Conservation (phyloP, 2,797 vertebrate species). For the Harpagifer antarcticus region DNA sequence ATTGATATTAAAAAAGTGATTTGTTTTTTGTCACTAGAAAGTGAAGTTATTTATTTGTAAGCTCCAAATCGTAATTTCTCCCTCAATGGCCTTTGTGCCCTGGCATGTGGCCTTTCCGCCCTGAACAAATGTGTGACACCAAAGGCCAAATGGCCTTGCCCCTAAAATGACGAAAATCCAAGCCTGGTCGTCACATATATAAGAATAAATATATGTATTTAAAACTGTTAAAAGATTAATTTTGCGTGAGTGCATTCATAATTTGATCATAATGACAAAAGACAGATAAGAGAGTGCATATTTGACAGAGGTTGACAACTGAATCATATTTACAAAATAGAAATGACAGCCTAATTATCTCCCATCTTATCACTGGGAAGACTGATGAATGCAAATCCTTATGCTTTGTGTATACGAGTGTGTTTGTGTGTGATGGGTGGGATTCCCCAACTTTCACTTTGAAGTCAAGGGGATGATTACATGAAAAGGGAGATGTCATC, state of each 20-base stretch:
- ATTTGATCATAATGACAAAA: constrained; percentile 44
- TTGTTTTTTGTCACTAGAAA: too few relatives aligned
- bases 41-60: too few relatives aligned
- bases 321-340: constrained; percentile 38
- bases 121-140: too few relatives aligned
- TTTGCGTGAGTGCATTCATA: constrained; percentile 3
- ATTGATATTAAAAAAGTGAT: too few relatives aligned
- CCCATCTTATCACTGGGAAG: constrained; percentile 14
- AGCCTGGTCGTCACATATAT: too few relatives aligned
- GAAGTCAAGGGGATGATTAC: constrained; percentile 73
- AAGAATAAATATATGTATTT: background rate
- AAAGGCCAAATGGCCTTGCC: too few relatives aligned
- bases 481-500: constrained; percentile 72
- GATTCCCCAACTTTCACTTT: constrained; percentile 78
- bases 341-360: constrained; percentile 56
- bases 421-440: constrained; percentile 50
- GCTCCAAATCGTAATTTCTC: too few relatives aligned
- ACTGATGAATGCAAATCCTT: constrained; percentile 33
- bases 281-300: constrained; percentile 21
- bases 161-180: too few relatives aligned
- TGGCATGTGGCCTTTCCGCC: too few relatives aligned
- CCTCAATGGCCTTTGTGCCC: too few relatives aligned
- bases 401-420: constrained; percentile 22
- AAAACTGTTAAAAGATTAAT: background rate
- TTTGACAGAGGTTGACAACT: constrained; percentile 37